Evolutionary conservation across 2,113 vertebrate genomes (phyloP).

Genomic region (Nibea albiflora): DNA sequence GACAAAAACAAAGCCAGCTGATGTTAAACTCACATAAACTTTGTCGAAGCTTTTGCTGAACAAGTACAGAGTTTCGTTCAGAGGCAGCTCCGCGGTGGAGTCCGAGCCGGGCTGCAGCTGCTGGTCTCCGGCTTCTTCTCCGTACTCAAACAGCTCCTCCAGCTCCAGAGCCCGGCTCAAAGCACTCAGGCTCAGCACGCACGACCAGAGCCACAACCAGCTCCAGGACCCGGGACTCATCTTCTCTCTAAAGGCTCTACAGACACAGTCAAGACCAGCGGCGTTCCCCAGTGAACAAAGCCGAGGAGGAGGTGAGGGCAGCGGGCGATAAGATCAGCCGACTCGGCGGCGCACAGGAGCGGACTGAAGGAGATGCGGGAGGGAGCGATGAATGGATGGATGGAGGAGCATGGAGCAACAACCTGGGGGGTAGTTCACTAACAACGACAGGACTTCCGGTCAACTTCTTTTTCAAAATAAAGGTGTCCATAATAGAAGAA

Average conservation of each 20-base stretch:
- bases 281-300: neutral
- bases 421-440: neutral
- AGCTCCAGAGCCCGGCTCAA: constrained; percentile 49
- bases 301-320: neutral
- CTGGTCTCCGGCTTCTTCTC: constrained; percentile 62
- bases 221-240: constrained; percentile 35
- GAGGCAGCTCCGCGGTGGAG: constrained; percentile 29
- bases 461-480: constrained; percentile 13
- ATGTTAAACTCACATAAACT: constrained; percentile 57
- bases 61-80: constrained; percentile 12
- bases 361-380: neutral
- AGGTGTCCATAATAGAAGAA: neutral
- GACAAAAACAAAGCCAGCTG: accelerated
- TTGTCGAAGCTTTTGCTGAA: constrained; percentile 6
- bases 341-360: neutral
- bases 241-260: neutral
- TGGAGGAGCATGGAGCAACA: neutral
- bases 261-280: neutral
- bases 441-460: constrained; percentile 20
- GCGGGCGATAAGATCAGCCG: neutral
- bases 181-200: neutral
- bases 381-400: neutral
- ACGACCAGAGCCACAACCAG: constrained; percentile 20
- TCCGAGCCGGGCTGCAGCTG: constrained; percentile 49
- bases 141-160: constrained; percentile 63